Evolutionary conservation across 1,140 invertebrate species (phyloP), one percentile per base, ranked within the genome.

Genomic region (Lepidurus arcticus): DNA sequence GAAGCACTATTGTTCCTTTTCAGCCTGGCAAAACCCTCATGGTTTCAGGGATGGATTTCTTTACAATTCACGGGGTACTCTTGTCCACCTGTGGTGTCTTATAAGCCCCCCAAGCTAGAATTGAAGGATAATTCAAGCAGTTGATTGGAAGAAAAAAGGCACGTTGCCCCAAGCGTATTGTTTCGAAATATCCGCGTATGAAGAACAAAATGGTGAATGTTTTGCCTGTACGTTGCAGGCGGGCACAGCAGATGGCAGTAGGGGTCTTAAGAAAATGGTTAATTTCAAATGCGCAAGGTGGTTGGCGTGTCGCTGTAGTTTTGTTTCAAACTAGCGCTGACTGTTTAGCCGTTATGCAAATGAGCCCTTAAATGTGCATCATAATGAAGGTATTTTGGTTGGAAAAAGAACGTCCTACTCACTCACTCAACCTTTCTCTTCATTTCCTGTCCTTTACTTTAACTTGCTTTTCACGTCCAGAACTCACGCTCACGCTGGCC

Each of bases 401-500:
- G 53, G 53, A 21, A 13, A 65, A 7, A 16, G 53, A 65, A 65
- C 47, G 53, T 65, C 53, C 21, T 21, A 65, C 53, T 65, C 21
- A 21, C 53, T 65, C 21, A 21, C 13, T 65, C 13, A 65, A 13
- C 53, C 53, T 65, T 65, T 65, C 53, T 65, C 21, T 65, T 21
- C 16, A 65, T 65, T 65, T 65, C 53, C 53, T 65, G 53, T 65
- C 53, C 53, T 65, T 47, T 65, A n/a, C 16, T 21, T 65, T 65
- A 65, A 65, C 21, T 65, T 65, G 53, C 53, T 65, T 65, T 65
- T 65, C 53, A 65, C 53, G 53, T 65, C 53, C 53, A 13, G 21
- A 65, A 65, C 53, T 65, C 53, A 65, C 53, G 53, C 53, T 65
- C 53, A 65, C n/a, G 53, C 53, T 65, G 16, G 53, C 53, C 53